These are phyloP conservation scores for Cebus imitator DNA, from an alignment of 2,113 vertebrate genomes.

Conservation along the genomic window DNA sequence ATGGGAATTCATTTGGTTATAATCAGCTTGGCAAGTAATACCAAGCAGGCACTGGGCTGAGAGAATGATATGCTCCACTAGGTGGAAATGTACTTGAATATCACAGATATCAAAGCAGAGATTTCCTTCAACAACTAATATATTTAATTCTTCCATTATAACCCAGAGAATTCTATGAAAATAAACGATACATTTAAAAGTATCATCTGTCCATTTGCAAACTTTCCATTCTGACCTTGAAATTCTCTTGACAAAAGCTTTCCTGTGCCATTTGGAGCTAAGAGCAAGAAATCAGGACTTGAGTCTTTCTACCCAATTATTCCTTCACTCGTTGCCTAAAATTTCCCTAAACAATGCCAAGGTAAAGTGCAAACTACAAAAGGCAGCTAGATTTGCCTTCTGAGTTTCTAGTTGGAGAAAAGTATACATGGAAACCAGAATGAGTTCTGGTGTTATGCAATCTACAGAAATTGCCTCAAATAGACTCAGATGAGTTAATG, in stretches of 20 bases:
- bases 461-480: not conserved
- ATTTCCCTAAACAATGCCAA: not conserved
- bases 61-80: not conserved
- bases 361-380: slow-evolving; percentile 38
- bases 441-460: not conserved
- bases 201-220: slow-evolving; percentile 18
- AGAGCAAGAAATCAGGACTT: slow-evolving; percentile 39
- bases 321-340: not conserved
- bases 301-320: slow-evolving; percentile 45
- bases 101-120: not conserved
- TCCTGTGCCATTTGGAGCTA: not conserved
- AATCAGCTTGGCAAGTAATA: not conserved
- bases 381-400: slow-evolving; percentile 3
- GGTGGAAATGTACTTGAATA: not conserved
- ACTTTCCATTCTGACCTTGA: slow-evolving; percentile 17
- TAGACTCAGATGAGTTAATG: not conserved
- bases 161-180: slow-evolving; percentile 24
- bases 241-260: slow-evolving; percentile 35
- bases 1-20: slow-evolving; percentile 30
- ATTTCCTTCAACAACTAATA: slow-evolving; percentile 14
- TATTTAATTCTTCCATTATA: slow-evolving; percentile 28
- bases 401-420: slow-evolving; percentile 28
- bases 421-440: slow-evolving; percentile 43
- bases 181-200: slow-evolving; percentile 41
- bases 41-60: not conserved